Conservation (phyloP, 64 coral and sea anemone species). For the Dendrophyllia cribrosa region DNA sequence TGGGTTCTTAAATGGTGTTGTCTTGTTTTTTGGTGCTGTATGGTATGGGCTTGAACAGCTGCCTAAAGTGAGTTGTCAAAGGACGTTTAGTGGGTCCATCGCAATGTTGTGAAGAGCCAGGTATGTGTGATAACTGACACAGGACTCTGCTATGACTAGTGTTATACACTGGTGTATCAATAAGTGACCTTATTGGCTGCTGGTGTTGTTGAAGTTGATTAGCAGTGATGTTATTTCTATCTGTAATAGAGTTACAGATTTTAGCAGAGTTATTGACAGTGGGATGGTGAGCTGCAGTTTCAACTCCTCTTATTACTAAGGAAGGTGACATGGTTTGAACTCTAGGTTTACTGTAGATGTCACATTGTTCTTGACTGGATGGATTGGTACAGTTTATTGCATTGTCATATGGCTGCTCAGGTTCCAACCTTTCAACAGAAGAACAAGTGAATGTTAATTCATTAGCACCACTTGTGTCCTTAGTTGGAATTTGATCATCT, state of each 20-base stretch:
- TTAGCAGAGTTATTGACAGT: not conserved
- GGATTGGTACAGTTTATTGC: not conserved
- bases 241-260: not conserved
- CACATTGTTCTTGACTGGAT: not conserved
- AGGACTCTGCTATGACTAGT: conserved; percentile 29
- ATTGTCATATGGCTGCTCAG: conserved; percentile 42
- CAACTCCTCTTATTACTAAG: not conserved
- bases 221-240: not conserved
- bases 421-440: conserved; percentile 29
- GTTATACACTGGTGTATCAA: conserved; percentile 49
- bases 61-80: conserved; percentile 55
- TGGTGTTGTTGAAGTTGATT: conserved; percentile 12
- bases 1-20: not conserved
- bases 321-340: not conserved
- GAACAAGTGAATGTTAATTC: conserved; percentile 6
- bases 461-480: conserved; percentile 14
- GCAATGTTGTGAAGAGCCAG: not conserved
- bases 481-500: conserved; percentile 45
- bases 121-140: conserved; percentile 5
- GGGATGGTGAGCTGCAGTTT: not conserved
- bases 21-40: not conserved
- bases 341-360: not conserved
- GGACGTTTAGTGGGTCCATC: not conserved
- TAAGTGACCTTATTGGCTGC: conserved; percentile 31
- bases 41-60: conserved; percentile 42